Percentiles rank a stretch among this genome's conserved stretches.
Evolutionary conservation across 2,797 vertebrate species (phyloP).

Genomic region (Brachymystax lenok): DNA sequence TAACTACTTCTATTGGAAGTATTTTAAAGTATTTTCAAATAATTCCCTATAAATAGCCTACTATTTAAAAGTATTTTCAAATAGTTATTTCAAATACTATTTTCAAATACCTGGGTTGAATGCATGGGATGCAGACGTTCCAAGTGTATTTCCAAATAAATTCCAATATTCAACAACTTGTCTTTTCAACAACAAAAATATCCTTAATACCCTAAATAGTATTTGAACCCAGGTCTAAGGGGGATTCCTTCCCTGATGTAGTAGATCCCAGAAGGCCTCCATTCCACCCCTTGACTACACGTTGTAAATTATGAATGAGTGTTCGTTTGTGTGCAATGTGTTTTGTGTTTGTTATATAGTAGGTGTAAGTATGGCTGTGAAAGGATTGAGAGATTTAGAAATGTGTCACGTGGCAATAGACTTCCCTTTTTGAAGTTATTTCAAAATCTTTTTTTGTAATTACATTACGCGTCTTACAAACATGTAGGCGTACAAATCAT

Average conservation of each 20-base stretch:
- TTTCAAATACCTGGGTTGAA: no score
- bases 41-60: no score
- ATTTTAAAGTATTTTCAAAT: no score
- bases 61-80: no score
- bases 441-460: background rate
- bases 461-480: background rate
- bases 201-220: no score
- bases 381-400: background rate
- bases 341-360: background rate
- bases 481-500: background rate
- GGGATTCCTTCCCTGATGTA: background rate
- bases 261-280: background rate
- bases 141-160: no score
- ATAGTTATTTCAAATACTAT: no score
- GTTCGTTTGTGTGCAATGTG: constrained; percentile 18
- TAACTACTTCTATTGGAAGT: no score
- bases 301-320: background rate
- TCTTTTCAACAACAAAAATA: no score
- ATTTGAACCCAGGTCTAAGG: no score
- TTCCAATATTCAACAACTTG: no score
- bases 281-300: background rate
- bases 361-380: background rate
- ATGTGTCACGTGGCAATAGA: background rate
- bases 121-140: no score
- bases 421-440: background rate